Evolutionary conservation across 2,113 vertebrate species (phyloP).

Genomic region (Anser cygnoides): DNA sequence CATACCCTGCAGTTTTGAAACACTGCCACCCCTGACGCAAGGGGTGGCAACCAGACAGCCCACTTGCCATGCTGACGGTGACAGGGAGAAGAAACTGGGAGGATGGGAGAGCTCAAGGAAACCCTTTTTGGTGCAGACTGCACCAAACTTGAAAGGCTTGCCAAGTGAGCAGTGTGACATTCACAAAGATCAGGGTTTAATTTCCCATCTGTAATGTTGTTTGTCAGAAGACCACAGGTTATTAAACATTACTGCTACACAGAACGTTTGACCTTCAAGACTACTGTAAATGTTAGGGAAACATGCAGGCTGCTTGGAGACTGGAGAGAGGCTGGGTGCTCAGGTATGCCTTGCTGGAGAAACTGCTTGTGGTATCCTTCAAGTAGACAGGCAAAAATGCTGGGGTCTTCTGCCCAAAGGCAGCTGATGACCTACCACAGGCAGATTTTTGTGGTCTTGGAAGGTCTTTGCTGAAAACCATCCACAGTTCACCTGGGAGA

Average conservation of each 20-base stretch:
- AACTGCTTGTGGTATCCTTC: accelerated
- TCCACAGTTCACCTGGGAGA: neutral
- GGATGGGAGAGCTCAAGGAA: neutral
- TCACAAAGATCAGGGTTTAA: neutral
- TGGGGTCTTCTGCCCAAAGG: neutral
- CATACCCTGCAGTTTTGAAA: neutral
- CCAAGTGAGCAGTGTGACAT: neutral
- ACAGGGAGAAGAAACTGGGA: neutral
- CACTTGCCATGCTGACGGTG: accelerated
- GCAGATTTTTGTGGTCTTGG: neutral
- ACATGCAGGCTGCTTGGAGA: neutral
- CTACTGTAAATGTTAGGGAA: neutral
- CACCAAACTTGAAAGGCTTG: neutral
- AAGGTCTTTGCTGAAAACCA: neutral
- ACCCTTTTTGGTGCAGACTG: neutral
- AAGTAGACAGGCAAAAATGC: neutral
- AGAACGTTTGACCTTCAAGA: neutral
- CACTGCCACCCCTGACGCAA: neutral
- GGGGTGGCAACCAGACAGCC: neutral
- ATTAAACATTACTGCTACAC: neutral
- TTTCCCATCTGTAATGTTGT: neutral
- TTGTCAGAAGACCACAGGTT: neutral
- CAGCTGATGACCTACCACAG: neutral
- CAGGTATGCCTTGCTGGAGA: accelerated
- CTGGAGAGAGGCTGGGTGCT: neutral